Percentiles rank a stretch among this genome's conserved stretches.
Evolutionary conservation across 2,797 vertebrate genomes (phyloP).

Genomic region (Sebastes kiyomatsui): DNA sequence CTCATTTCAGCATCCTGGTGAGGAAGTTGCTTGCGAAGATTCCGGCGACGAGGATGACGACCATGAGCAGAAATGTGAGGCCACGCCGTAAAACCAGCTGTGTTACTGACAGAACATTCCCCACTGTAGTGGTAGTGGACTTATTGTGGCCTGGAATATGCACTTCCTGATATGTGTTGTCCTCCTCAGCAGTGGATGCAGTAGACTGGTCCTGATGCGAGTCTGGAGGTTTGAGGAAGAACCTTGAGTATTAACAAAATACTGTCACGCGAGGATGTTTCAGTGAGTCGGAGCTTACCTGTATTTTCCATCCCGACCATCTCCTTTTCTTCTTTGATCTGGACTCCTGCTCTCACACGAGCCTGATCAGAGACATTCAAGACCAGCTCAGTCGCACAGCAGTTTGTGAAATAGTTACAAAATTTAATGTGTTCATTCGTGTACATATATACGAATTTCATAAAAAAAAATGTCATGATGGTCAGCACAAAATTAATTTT

Average conservation of each 20-base stretch:
- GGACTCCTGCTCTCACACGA: slow-evolving; percentile 72
- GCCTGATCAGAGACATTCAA: slow-evolving; percentile 63
- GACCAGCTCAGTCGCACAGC: not conserved
- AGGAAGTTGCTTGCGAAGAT: slow-evolving; percentile 60
- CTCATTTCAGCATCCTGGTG: slow-evolving; percentile 55
- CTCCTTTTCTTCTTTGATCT: slow-evolving; percentile 40
- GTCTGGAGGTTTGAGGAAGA: slow-evolving; percentile 32
- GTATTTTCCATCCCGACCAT: slow-evolving; percentile 37
- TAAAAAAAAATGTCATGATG: no score
- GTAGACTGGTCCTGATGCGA: not conserved
- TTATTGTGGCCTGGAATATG: not conserved
- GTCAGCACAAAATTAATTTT: no score
- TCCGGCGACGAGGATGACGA: slow-evolving; percentile 69
- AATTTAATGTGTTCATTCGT: no score
- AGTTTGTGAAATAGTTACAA: no score
- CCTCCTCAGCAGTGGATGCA: not conserved
- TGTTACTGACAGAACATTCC: slow-evolving; percentile 39
- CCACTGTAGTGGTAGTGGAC: slow-evolving; percentile 36
- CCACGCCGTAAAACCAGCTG: slow-evolving; percentile 78
- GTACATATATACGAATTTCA: no score
- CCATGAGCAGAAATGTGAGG: slow-evolving; percentile 65
- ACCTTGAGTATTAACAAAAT: not conserved
- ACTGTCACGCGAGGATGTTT: not conserved
- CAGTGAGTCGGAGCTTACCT: not conserved
- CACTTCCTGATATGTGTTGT: not conserved